These are phyloP conservation scores for Melanotaenia nigrans DNA, from an alignment of 2,797 vertebrate species.

Conservation along the genomic window DNA sequence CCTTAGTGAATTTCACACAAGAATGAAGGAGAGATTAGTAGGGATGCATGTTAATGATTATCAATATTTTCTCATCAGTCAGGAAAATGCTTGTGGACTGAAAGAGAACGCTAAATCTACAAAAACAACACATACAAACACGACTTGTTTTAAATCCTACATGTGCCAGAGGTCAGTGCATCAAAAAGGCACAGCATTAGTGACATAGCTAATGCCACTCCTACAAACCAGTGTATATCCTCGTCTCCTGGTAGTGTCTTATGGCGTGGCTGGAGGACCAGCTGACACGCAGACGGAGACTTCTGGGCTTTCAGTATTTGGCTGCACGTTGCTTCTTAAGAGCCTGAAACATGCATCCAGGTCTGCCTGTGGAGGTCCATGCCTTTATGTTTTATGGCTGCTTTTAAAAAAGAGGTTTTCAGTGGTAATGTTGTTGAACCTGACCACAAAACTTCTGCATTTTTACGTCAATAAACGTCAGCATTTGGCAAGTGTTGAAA, in stretches of 20 bases:
- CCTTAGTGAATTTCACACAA: constrained; percentile 27
- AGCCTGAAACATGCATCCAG: constrained; percentile 30
- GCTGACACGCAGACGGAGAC: constrained; percentile 43
- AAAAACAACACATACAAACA: constrained; percentile 52
- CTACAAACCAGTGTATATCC: constrained; percentile 81
- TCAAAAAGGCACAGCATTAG: constrained; percentile 65
- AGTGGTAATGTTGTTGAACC: not conserved
- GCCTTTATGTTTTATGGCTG: constrained; percentile 28
- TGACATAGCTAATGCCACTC: constrained; percentile 68
- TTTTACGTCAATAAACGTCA: constrained; percentile 25
- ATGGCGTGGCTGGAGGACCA: constrained; percentile 41
- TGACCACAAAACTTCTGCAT: constrained; percentile 16
- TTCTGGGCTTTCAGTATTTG: constrained; percentile 65
- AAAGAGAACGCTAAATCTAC: constrained; percentile 49
- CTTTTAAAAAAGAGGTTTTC: constrained; percentile 3
- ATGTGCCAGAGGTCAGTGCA: constrained; percentile 83
- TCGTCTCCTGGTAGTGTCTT: constrained; percentile 62
- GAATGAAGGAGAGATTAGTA: constrained; percentile 52
- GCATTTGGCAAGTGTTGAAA: constrained; percentile 47
- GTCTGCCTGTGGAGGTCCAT: constrained; percentile 29
- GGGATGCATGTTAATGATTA: constrained; percentile 33
- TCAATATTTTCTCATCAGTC: constrained; percentile 28
- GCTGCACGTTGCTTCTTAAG: constrained; percentile 35
- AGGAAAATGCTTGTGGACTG: constrained; percentile 34
- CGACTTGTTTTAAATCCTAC: constrained; percentile 61